Conservation (phyloP, 2,888 invertebrate species). For the Alsophila aescularia region DNA sequence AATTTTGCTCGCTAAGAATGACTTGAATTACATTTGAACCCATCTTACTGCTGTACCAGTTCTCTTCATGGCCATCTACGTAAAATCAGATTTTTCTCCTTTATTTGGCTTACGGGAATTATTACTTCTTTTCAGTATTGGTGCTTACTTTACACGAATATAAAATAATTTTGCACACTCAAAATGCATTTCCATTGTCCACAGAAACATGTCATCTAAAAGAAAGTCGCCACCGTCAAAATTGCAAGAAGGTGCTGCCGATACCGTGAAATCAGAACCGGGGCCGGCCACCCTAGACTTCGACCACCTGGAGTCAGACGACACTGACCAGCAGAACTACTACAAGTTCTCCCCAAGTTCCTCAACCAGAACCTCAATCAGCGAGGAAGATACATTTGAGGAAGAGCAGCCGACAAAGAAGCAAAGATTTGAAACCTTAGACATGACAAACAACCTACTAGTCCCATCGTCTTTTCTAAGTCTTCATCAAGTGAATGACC, state of each 20-base stretch:
- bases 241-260: slow-evolving; percentile 90
- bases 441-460: slow-evolving; percentile 86
- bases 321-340: slow-evolving; percentile 68
- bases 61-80: too few species aligned
- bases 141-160: too few species aligned
- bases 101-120: too few species aligned
- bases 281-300: slow-evolving; percentile 81
- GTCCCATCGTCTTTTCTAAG: slow-evolving; percentile 81
- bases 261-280: slow-evolving; percentile 77
- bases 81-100: too few species aligned
- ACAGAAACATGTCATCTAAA: slow-evolving; percentile 98
- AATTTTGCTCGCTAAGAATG: too few species aligned
- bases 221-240: slow-evolving; percentile 98
- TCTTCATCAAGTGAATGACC: slow-evolving; percentile 84
- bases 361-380: slow-evolving; percentile 76
- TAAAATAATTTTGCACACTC: too few species aligned
- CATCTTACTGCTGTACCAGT: too few species aligned
- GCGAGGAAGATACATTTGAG: slow-evolving; percentile 86
- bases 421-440: slow-evolving; percentile 85
- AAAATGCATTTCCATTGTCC: slow-evolving; percentile 74
- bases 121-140: too few species aligned
- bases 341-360: slow-evolving; percentile 80
- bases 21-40: too few species aligned
- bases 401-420: slow-evolving; percentile 86
- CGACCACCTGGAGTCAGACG: slow-evolving; percentile 75